Base-by-base conservation (phyloP, 1,140 invertebrate genomes). In the Panulirus ornatus region DNA sequence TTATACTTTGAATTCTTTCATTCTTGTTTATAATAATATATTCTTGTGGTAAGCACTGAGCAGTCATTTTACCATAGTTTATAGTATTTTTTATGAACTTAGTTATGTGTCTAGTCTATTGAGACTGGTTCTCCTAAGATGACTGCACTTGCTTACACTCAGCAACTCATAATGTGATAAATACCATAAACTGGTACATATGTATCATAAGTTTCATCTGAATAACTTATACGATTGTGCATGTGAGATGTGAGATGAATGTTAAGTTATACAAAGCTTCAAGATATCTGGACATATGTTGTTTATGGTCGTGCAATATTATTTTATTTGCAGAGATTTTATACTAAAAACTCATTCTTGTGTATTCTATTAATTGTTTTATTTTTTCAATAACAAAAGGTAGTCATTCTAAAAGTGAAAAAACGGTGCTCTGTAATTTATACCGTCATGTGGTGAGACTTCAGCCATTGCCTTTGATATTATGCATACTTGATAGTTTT, bases 251-350 rank as follows among this genome's bases (percentile, higher is more conserved):
- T 66, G 58, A 66, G 27, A 30, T 58, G 19, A 19, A 58, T 22
- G 22, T 30, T 66, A 47, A 47, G 5, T 47, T 47, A 47, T 66
- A 0, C 9, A 66, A 66, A 19, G 58, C 11, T 66, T 30, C 27
- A 8, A 27, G 9, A 66, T 66, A 66, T 30, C 5, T 66, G 22
- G 19, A 66, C 6, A 66, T 30, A 30, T 27, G 9, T 66, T 66
- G 58, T 66, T 30, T 66, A 30, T 66, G 58, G 58, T 30, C 30
- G 58, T 66, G 58, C 58, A 66, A 66, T 66, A 66, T 47, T 47
- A 47, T 11, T 47, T 66, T 66, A 30, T 66, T 30, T 66, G n/a
- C 8, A 30, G 6, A 30, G 27, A 30, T 27, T 66, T 66, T 30
- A 16, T 66, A 66, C 22, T 6, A 66, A 66, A 47, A 5, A 6